Evolutionary conservation across 1,140 invertebrate species (phyloP), one percentile per base, ranked within the genome.

Genomic region (Arctopsyche grandis): DNA sequence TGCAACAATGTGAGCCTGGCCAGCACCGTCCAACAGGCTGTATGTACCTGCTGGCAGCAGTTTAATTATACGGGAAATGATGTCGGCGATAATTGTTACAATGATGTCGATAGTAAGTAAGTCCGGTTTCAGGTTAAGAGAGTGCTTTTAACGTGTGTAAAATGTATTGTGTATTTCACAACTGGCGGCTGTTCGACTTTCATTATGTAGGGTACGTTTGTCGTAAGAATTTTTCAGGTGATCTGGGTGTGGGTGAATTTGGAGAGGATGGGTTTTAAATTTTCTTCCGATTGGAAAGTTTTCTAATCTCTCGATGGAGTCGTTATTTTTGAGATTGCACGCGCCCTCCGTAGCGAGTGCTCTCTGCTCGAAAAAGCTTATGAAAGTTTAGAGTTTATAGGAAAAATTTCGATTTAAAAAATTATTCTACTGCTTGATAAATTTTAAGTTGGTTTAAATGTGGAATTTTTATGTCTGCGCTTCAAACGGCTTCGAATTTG

Each of bases 241-340:
- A 38, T n/a, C n/a, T n/a, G n/a, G 29, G 29, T 38, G 29, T 38
- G 29, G 7, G 29, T n/a, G n/a, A n/a, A n/a, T n/a, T n/a, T n/a
- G 29, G 29, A 7, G 1, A 38, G 29, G 29, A 4, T 38, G 16
- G 9, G n/a, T 16, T 60, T 60, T 60, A 60, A 60, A 19, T 60
- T 60, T 19, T 19, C 21, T 60, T 60, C 19, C 56, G 56, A 60
- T 19, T 60, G 56, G 16, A 60, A 60, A 60, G 56, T 60, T 60
- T 60, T 60, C 56, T 60, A 60, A 60, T 60, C 56, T 60, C n/a
- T 60, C n/a, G 56, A 60, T 19, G 56, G n/a, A 21, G 56, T 60
- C 56, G 56, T 60, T 60, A 60, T 60, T 60, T 60, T 10, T 16
- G 56, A 60, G n/a, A 21, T 60, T 16, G 16, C 56, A 16, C 52